Evolutionary conservation across 1,140 invertebrate species (phyloP).

Genomic region (Pseudomyrmex dendroicus): DNA sequence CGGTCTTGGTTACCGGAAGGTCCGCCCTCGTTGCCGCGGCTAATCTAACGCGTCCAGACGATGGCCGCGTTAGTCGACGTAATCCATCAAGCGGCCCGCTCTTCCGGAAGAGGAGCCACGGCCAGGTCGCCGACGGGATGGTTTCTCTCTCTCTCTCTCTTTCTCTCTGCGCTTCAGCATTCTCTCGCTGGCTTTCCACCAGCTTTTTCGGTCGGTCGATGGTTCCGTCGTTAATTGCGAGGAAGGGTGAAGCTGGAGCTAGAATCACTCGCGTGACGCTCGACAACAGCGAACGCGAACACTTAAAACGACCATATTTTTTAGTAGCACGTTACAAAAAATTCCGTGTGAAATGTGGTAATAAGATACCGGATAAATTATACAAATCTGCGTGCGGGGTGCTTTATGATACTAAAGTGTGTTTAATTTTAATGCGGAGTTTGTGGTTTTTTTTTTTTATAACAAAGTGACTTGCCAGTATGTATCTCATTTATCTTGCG

Average conservation of each 20-base stretch:
- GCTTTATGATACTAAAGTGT: not conserved
- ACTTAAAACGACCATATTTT: too few relatives aligned
- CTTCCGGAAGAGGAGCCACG: constrained; percentile 58
- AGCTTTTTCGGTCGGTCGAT: constrained; percentile 56
- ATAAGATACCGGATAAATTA: not conserved
- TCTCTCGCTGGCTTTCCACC: constrained; percentile 49
- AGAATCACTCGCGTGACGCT: constrained; percentile 30
- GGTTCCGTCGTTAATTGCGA: constrained; percentile 56
- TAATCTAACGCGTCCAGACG: constrained; percentile 60
- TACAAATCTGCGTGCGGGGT: not conserved
- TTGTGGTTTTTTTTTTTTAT: not conserved
- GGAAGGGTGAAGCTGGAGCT: constrained; percentile 31
- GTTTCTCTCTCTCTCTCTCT: not conserved
- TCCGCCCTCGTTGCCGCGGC: constrained; percentile 55
- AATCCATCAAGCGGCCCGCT: constrained; percentile 56
- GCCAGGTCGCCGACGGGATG: constrained; percentile 49
- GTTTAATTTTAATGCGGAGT: constrained; percentile 6
- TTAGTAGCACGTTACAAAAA: not conserved
- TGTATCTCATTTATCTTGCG: constrained; percentile 20
- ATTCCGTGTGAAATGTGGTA: not conserved
- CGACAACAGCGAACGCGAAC: not conserved
- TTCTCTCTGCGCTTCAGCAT: constrained; percentile 23
- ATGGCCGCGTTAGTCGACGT: constrained; percentile 57
- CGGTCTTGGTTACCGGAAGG: constrained; percentile 57
- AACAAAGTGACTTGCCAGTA: not conserved